Evolutionary conservation across 2,113 vertebrate genomes (phyloP), one percentile per base, ranked within the genome.

Genomic region (Morone saxatilis): DNA sequence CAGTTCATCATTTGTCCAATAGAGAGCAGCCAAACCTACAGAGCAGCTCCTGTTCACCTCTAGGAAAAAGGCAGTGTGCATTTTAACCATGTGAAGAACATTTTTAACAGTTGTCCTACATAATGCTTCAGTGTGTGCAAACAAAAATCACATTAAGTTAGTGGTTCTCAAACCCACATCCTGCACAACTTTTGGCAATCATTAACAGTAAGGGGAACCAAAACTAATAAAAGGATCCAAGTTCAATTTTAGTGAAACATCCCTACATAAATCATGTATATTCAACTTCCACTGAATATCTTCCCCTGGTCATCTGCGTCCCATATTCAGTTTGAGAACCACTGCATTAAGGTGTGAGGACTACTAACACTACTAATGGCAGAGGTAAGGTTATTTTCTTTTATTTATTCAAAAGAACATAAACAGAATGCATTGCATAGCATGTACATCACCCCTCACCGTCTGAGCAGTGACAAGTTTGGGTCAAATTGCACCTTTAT

Each of bases 331-430:
- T 31, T 31, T 31, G 31, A 31, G 31, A 31, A 31, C 31, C 31
- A 31, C 31, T 31, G 31, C 31, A 31, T 31, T 22, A 17, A 56
- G 9, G 31, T n/a, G 19, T 22, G 9, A 38, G 6, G 38, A 70
- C 9, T 22, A 3, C 36, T 25, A 25, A 57, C 7, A 43, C 2
- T 22, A 53, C 4, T 19, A 12, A 45, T n/a, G n/a, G 6, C 31
- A 53, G 25, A 38, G 7, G 31, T 31, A n/a, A n/a, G 38, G 9
- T 81, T 45, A 19, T 59, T 63, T 71, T 67, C 5, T 66, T 92
- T 90, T 81, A 78, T 91, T 94, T 75, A 89, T 69, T 88, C 70
- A 89, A 88, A 72, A 73, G 73, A 93, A 91, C 81, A 87, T 81
- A 80, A 85, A 86, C 67, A 87, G 59, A 91, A 86, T 6, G 63